A percentile compares a stretch with the other conserved stretches of the same genome.
Conservation (phyloP, 2,113 vertebrate species). For the Tachysurus vachellii region DNA sequence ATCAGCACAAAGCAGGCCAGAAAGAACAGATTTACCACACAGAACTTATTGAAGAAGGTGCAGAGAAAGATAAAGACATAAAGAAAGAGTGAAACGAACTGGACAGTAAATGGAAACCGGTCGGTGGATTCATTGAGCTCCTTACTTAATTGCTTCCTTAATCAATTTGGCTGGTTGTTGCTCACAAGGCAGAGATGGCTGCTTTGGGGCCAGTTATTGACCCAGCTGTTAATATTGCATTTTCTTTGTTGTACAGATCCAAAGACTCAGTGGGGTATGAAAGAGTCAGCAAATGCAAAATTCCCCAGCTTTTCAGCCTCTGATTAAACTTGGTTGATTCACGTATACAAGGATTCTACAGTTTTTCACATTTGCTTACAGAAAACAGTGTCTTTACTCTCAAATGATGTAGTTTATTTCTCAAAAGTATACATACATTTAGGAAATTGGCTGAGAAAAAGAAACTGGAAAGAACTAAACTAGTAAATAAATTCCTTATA, state of each 20-base stretch:
- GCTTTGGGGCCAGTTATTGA: conserved; percentile 64
- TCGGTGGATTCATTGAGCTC: conserved; percentile 60
- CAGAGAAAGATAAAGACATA: conserved; percentile 43
- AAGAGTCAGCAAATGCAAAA: conserved; percentile 27
- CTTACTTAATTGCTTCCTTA: conserved; percentile 68
- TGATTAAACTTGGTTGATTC: neutral
- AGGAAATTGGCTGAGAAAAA: neutral
- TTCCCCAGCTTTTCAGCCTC: neutral
- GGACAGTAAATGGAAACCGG: conserved; percentile 44
- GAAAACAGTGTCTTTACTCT: neutral
- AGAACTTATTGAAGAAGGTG: conserved; percentile 32
- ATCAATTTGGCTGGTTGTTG: conserved; percentile 60
- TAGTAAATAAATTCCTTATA: neutral
- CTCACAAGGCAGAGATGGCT: conserved; percentile 58
- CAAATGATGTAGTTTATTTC: neutral
- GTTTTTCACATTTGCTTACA: neutral
- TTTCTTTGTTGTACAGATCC: conserved; percentile 59
- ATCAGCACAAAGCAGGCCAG: conserved; percentile 30
- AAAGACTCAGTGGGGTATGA: conserved; percentile 28
- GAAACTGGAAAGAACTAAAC: neutral
- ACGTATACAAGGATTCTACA: neutral
- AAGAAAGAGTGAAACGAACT: conserved; percentile 26
- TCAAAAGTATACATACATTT: neutral
- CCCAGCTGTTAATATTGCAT: conserved; percentile 60
- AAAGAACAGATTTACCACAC: conserved; percentile 26